Conservation (phyloP, 2,797 vertebrate genomes). For the Psittacula derbiana region DNA sequence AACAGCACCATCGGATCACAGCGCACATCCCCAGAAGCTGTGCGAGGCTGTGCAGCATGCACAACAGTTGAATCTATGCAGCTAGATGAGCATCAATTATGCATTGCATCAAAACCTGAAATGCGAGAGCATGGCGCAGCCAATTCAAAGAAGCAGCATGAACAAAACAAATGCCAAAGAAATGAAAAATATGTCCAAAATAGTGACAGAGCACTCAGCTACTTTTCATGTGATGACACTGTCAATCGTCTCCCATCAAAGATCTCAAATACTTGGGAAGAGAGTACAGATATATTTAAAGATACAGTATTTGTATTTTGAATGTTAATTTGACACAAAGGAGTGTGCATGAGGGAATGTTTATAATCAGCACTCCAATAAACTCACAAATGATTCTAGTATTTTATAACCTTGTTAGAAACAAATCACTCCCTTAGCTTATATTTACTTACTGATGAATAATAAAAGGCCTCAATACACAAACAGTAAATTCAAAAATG, state of each 20-base stretch:
- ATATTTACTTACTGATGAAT: slow-evolving; percentile 85
- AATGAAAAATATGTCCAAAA: slow-evolving; percentile 18
- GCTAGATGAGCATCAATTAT: slow-evolving; percentile 48
- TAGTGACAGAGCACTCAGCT: not conserved
- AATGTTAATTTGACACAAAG: slow-evolving; percentile 94
- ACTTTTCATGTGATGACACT: not conserved
- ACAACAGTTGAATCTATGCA: not conserved
- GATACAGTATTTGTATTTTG: slow-evolving; percentile 88
- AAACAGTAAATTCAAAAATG: slow-evolving; percentile 73
- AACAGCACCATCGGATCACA: rapidly evolving
- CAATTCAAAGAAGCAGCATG: slow-evolving; percentile 1
- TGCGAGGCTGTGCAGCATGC: rapidly evolving
- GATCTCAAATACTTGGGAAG: slow-evolving; percentile 44
- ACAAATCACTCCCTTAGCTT: slow-evolving; percentile 86
- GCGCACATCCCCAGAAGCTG: rapidly evolving
- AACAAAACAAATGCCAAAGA: slow-evolving; percentile 28
- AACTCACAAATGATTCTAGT: slow-evolving; percentile 86
- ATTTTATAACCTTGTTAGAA: slow-evolving; percentile 89
- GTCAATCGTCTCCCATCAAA: not conserved
- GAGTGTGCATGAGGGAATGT: slow-evolving; percentile 91
- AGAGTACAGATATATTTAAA: slow-evolving; percentile 75
- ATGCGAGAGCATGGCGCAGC: not conserved
- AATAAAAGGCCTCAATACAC: slow-evolving; percentile 81
- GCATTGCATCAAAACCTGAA: slow-evolving; percentile 19
- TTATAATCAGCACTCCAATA: slow-evolving; percentile 91